Base-by-base conservation (phyloP, 2,888 invertebrate genomes). In the Luffia ferchaultella region DNA sequence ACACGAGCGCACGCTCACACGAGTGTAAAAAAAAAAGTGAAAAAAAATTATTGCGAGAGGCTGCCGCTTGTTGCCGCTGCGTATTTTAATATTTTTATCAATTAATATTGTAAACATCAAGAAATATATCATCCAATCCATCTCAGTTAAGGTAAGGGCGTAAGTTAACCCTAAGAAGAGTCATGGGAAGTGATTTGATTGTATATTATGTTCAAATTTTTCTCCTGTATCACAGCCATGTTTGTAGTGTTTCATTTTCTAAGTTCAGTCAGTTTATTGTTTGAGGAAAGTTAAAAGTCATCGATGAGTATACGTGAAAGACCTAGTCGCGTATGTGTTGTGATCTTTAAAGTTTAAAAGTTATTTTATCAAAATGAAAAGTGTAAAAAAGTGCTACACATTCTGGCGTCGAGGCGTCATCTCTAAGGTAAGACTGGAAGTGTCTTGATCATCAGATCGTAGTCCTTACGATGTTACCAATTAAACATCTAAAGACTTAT, bases 361-460 rank as follows among this genome's bases (percentile, higher is more conserved):
- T 78, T 64, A 67, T 73, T 17, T 12, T 70, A 65, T 71, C 74
- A 76, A 43, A 76, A 84, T 83, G 82, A 76, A 76, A 83, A 85
- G 84, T 84, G 84, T 75, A 73, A 61, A 68, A 73, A 84, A 84
- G 84, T 84, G 84, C 80, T 76, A 80, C 73, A 76, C 75, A 77
- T 70, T 68, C 77, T 78, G 78, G 73, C 80, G 71, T 76, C 82
- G 74, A 76, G 80, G 76, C 82, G 76, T 78, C 78, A 68, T 72
- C 70, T 68, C 63, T 62, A 79, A 85, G 85, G 85, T 85, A 85
- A 85, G 85, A 78, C 75, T 79, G 80, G 84, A 82, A 68, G 83
- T 80, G 83, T 79, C 80, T 82, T 73, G 73, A 80, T 76, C n/a
- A n/a, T n/a, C 77, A 75, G 74, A 76, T 73, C 70, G 82, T 82